Percentiles rank a stretch among this genome's conserved stretches.
phyloP scores from a whole-genome alignment of 2,113 vertebrate genomes.

The Cacatua alba region DNA sequence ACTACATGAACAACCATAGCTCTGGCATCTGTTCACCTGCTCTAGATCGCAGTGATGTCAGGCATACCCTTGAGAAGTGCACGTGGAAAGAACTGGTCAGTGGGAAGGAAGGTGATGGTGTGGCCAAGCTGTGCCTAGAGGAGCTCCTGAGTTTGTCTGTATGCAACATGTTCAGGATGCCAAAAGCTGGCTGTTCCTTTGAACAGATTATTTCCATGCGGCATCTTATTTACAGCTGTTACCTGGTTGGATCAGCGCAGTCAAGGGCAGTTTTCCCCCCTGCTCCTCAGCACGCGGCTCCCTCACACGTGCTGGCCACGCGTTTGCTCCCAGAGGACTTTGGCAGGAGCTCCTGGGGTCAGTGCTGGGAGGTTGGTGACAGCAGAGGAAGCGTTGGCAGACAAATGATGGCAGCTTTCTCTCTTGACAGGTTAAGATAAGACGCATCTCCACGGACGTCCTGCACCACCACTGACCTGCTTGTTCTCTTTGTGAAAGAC shows the following conservation, averaged over 20 bases:
- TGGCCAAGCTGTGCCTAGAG: not conserved
- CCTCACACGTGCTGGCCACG: fast-evolving
- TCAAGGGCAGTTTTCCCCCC: not conserved
- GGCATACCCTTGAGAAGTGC: not conserved
- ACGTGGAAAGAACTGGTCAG: fast-evolving
- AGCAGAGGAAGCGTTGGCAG: not conserved
- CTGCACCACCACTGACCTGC: not conserved
- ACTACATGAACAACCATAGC: not conserved
- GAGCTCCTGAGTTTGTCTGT: not conserved
- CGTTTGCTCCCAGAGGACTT: fast-evolving
- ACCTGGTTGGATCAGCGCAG: not conserved
- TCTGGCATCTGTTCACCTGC: not conserved
- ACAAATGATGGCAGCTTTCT: not conserved
- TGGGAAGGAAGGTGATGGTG: not conserved
- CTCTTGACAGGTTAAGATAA: not conserved
- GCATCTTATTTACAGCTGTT: not conserved
- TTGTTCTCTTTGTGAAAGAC: not conserved
- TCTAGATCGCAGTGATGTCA: not conserved
- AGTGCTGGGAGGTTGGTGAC: not conserved
- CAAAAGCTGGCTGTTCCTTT: not conserved
- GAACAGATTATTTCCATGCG: not conserved
- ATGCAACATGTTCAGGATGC: not conserved
- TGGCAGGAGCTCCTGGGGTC: not conserved
- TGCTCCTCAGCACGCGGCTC: fast-evolving
- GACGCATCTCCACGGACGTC: not conserved